A percentile compares a stretch with the other conserved stretches of the same genome.
Evolutionary conservation across 2,888 invertebrate species (phyloP).

Genomic region (Apotomis turbidana): DNA sequence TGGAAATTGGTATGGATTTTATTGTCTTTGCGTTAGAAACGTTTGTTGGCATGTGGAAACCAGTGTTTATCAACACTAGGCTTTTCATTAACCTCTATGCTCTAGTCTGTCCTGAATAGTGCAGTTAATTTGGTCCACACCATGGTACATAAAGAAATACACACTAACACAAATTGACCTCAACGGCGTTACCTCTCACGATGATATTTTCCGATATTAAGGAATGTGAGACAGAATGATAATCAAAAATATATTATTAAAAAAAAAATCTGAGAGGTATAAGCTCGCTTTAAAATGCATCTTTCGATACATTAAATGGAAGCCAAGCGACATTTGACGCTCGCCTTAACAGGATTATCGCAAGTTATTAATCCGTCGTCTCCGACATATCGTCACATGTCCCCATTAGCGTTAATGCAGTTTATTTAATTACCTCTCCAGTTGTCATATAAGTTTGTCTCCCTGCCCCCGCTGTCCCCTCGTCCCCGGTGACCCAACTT

Average conservation of each 20-base stretch:
- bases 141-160: too few species aligned
- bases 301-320: neutral
- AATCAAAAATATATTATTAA: too few species aligned
- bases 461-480: neutral
- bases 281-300: too few species aligned
- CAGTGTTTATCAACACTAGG: neutral
- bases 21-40: neutral
- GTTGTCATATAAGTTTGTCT: conserved; percentile 21
- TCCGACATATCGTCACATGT: neutral
- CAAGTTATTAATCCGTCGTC: neutral
- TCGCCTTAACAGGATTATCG: neutral
- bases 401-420: conserved; percentile 23
- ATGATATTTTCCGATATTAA: too few species aligned
- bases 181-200: too few species aligned
- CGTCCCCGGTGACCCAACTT: conserved; percentile 29
- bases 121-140: too few species aligned
- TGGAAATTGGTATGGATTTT: conserved; percentile 10
- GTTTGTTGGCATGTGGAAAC: neutral
- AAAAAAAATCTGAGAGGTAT: too few species aligned
- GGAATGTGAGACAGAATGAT: too few species aligned
- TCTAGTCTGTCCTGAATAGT: too few species aligned
- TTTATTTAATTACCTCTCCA: conserved; percentile 31
- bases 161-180: too few species aligned
- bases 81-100: too few species aligned
- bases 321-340: neutral